These are phyloP conservation scores for Pentalonia nigronervosa DNA, from an alignment of 1,140 invertebrate genomes.

Conservation along the genomic window DNA sequence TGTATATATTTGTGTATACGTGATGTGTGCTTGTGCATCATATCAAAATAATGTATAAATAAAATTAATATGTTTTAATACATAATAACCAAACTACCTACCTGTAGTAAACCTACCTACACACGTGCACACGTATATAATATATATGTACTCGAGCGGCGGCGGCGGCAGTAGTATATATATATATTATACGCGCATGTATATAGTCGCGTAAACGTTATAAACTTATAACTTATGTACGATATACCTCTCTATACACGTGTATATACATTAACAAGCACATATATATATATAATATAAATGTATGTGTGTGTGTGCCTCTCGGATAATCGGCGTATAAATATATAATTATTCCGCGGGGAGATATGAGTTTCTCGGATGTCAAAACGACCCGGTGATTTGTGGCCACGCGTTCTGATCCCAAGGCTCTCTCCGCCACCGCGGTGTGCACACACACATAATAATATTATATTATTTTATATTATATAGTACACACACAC, in stretches of 20 bases:
- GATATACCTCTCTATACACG: neutral
- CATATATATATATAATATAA: neutral
- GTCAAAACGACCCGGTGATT: slow-evolving; percentile 54
- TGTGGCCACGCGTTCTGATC: slow-evolving; percentile 37
- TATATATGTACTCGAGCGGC: neutral
- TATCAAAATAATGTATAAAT: neutral
- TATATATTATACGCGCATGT: no score
- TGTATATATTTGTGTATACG: no score
- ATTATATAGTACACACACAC: neutral
- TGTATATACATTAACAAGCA: neutral
- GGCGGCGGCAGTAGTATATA: neutral
- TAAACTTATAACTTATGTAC: neutral
- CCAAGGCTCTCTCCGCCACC: slow-evolving; percentile 24
- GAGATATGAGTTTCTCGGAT: slow-evolving; percentile 37
- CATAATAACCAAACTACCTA: neutral
- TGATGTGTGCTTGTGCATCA: no score
- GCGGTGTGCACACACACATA: neutral
- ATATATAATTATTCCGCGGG: slow-evolving; percentile 37
- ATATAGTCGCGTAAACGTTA: neutral
- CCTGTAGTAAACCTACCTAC: neutral
- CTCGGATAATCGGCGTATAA: neutral
- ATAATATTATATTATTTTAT: no score
- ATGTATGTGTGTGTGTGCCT: neutral
- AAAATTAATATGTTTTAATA: neutral
- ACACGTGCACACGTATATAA: neutral